These are phyloP conservation scores for Eretmochelys imbricata DNA, from an alignment of 2,113 vertebrate species.

Conservation along the genomic window DNA sequence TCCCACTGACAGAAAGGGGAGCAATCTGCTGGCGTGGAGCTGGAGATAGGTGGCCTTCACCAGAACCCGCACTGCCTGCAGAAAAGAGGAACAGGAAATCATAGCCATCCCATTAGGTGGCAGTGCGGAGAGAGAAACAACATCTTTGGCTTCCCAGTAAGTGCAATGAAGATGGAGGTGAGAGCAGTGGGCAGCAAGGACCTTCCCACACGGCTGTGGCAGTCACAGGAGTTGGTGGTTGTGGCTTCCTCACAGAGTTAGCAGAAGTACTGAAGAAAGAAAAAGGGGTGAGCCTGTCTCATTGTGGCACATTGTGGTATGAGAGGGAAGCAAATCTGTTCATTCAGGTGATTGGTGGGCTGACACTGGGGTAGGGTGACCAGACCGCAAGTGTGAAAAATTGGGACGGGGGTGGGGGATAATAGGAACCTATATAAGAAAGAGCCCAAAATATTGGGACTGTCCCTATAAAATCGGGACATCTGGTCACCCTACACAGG, in stretches of 20 bases:
- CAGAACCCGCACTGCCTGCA: neutral
- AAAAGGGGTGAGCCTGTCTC: neutral
- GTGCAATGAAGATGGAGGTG: neutral
- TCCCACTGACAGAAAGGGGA: neutral
- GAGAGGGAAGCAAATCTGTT: neutral
- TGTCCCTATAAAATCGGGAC: no score
- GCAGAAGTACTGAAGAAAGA: neutral
- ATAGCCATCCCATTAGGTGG: neutral
- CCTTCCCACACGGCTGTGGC: neutral
- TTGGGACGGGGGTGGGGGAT: no score
- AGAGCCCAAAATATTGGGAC: no score
- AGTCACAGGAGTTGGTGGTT: neutral
- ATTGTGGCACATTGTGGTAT: neutral
- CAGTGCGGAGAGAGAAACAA: neutral
- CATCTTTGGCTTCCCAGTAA: neutral
- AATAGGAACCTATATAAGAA: no score
- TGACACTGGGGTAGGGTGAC: neutral
- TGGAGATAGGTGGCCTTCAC: neutral
- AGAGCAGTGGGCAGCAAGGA: neutral
- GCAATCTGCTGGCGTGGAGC: neutral
- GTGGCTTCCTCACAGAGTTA: neutral
- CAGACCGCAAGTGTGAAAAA: no score
- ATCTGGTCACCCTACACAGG: neutral
- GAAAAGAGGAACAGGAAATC: neutral
- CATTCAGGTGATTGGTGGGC: neutral